Evolutionary conservation across 1,140 invertebrate species (phyloP), one percentile per base, ranked within the genome.

Genomic region (Babylonia areolata): DNA sequence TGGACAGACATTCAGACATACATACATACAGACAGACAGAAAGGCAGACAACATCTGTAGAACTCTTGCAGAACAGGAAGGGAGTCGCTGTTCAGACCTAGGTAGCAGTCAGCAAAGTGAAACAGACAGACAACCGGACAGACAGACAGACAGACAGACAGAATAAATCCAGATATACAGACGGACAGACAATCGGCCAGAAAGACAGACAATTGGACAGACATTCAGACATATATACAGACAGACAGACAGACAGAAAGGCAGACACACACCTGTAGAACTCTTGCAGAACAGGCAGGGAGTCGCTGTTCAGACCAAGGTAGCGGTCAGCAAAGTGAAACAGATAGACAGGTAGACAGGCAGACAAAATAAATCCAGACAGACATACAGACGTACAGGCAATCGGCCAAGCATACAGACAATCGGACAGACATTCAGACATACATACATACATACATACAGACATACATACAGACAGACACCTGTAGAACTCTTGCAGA

Each of bases 401-500:
- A 79, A 12, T 23, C 1, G n/a, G 78, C 6, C 9, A 82, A 31
- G n/a, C 1, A 69, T 23, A 35, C 3, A 64, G 31, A 82, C 11
- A 69, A 3, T 39, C 17, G 15, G 31, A 40, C 40, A 64, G 54
- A 69, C 5, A 54, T n/a, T n/a, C 5, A 58, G n/a, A 51, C 1
- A 51, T 33, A 58, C 3, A 39, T 20, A 69, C n/a, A n/a, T n/a
- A n/a, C n/a, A n/a, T 54, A 69, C 11, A 69, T 33, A 64, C 3
- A 82, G 46, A 82, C 6, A 64, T 9, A 64, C 6, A 64, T 9
- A 69, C 1, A 58, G 46, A 82, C 9, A 39, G 31, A 69, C 20
- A 79, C 78, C 78, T 79, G 78, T 79, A 82, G 54, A 58, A 82
- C 51, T 58, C 20, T 64, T 82, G 46, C 12, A 82, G n/a, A 28